A percentile compares a stretch with the other conserved stretches of the same genome.
phyloP scores from a whole-genome alignment of 2,888 invertebrate genomes.

The Amblyjoppa proteus region DNA sequence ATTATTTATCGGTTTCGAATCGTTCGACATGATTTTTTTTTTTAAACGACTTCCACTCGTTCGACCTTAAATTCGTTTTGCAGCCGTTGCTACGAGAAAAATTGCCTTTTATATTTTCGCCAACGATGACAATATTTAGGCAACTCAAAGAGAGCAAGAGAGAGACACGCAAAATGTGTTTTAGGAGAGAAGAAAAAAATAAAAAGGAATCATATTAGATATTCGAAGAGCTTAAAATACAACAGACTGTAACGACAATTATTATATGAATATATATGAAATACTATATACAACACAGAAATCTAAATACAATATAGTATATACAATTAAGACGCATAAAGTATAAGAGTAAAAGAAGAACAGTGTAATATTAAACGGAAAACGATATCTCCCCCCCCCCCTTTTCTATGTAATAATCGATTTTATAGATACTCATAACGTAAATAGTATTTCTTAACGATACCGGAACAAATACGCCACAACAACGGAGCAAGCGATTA shows the following conservation, averaged over 20 bases:
- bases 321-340: slow-evolving; percentile 71
- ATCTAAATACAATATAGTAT: slow-evolving; percentile 68
- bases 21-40: slow-evolving; percentile 18
- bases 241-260: slow-evolving; percentile 81
- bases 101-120: slow-evolving; percentile 63
- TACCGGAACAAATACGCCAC: slow-evolving; percentile 62
- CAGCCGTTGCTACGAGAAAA: neutral
- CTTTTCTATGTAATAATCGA: slow-evolving; percentile 54
- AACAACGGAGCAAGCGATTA: slow-evolving; percentile 65
- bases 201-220: slow-evolving; percentile 70
- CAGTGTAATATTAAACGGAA: slow-evolving; percentile 76
- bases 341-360: slow-evolving; percentile 62
- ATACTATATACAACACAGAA: slow-evolving; percentile 71
- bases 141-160: slow-evolving; percentile 40
- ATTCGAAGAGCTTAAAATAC: slow-evolving; percentile 80
- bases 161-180: slow-evolving; percentile 52
- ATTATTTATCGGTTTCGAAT: slow-evolving; percentile 53
- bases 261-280: slow-evolving; percentile 74
- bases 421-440: slow-evolving; percentile 73
- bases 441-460: slow-evolving; percentile 75
- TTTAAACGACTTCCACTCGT: neutral
- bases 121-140: slow-evolving; percentile 80
- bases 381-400: slow-evolving; percentile 70
- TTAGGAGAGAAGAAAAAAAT: slow-evolving; percentile 60
- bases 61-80: neutral